phyloP scores from a whole-genome alignment of 2,888 invertebrate species.

The Xanthia togata region DNA sequence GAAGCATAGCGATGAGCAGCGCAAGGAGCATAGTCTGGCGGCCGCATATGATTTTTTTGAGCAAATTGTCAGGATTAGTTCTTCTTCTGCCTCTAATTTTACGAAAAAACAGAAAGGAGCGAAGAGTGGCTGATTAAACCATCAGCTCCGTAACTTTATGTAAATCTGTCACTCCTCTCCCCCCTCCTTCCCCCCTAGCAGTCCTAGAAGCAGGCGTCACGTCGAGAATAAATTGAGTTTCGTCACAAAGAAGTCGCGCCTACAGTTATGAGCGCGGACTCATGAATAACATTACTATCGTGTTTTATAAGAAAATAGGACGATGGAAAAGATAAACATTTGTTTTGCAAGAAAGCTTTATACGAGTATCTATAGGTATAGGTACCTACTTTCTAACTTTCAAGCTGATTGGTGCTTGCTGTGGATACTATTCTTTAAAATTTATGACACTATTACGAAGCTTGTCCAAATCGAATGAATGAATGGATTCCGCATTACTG shows the following conservation, averaged over 20 bases:
- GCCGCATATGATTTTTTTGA: not conserved
- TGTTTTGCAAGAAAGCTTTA: not conserved
- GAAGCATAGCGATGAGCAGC: too few relatives aligned
- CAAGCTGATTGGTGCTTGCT: not conserved
- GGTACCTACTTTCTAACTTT: not conserved
- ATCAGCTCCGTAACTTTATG: slow-evolving; percentile 24
- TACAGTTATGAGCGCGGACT: slow-evolving; percentile 3
- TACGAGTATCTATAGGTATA: not conserved
- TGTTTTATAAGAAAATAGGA: not conserved
- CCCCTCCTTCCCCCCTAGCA: not conserved
- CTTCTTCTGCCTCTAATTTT: not conserved
- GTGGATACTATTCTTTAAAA: not conserved
- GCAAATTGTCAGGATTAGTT: not conserved
- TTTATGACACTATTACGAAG: not conserved
- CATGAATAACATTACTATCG: slow-evolving; percentile 27
- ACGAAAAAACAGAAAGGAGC: not conserved
- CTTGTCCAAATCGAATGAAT: not conserved
- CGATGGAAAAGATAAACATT: not conserved
- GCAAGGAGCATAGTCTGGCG: too few relatives aligned
- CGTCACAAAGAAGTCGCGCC: slow-evolving; percentile 15
- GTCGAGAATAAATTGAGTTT: slow-evolving; percentile 33
- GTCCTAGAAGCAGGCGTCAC: not conserved
- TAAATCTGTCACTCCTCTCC: not conserved
- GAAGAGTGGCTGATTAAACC: slow-evolving; percentile 24
- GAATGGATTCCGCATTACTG: too few relatives aligned